Base-by-base conservation (phyloP, 2,888 invertebrate species). In the Hypselothyrea guttata region DNA sequence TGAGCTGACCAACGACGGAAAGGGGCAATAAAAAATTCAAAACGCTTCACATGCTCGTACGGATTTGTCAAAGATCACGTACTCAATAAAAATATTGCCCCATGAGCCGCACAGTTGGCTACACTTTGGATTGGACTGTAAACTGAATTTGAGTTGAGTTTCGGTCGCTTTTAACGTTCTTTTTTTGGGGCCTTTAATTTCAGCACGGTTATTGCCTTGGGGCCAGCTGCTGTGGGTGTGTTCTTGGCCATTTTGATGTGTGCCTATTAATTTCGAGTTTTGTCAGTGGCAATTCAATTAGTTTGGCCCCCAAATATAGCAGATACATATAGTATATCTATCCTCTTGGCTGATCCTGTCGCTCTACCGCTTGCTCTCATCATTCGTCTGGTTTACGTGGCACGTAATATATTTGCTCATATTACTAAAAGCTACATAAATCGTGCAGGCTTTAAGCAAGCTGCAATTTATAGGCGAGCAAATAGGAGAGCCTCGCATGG, bases 31-130 rank as follows among this genome's bases (percentile, higher is more conserved):
- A 88, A 88, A 87, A 88, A 88, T 88, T 86, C 88, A 88, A 87
- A 89, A 89, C 77, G 88, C 22, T 86, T 89, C 88, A 89, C 89
- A 89, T 89, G 84, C 16, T 15, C 15, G 15, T 5, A 15, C 86
- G 89, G 89, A 87, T 88, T 87, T 87, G 79, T 86, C 88, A 87
- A 86, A 87, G 88, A 90, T 90, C 89, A 90, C 89, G 89, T 90
- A 89, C 88, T 88, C 89, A 90, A 90, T 90, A 90, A 89, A 90
- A 89, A 88, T 89, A 88, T 88, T 87, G 88, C 88, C 87, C 88
- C 88, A 87, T 79, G 82, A 75, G 59, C 22, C 73, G 69, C 78
- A 78, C 71, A 75, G 73, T 77, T 77, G 75, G 77, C 64, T 79
- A 68, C 79, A 74, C 74, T 70, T 75, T 54, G 15, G 61, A 30